A percentile compares a stretch with the other conserved stretches of the same genome.
phyloP scores from a whole-genome alignment of 2,888 invertebrate species.

The Crematogaster levior region DNA sequence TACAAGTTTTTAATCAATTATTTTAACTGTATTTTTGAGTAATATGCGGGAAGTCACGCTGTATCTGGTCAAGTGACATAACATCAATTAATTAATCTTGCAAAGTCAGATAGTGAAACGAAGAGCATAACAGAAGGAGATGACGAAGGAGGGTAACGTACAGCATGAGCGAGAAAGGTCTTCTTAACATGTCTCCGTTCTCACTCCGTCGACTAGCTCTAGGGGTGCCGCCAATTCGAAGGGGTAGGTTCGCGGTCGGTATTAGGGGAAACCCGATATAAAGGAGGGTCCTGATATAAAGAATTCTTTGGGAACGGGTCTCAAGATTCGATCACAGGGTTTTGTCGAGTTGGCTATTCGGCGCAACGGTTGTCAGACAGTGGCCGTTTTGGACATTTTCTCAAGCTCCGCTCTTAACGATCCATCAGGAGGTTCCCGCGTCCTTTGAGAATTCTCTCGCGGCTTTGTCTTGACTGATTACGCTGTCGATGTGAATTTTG shows the following conservation, averaged over 20 bases:
- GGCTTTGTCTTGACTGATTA: constrained; percentile 35
- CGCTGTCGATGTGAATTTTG: constrained; percentile 6
- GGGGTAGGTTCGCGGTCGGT: constrained; percentile 73
- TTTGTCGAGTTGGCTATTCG: constrained; percentile 71
- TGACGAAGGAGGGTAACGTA: constrained; percentile 13
- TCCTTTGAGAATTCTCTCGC: constrained; percentile 62
- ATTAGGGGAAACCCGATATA: constrained; percentile 76
- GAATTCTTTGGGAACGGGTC: constrained; percentile 84
- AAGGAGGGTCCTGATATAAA: constrained; percentile 79
- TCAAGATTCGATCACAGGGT: constrained; percentile 85
- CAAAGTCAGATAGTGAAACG: constrained; percentile 7
- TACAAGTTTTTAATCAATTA: background rate
- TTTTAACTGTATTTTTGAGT: background rate
- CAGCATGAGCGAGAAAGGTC: constrained; percentile 24
- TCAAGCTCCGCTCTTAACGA: constrained; percentile 64
- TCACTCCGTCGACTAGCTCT: constrained; percentile 67
- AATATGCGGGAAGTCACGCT: background rate
- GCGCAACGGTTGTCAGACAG: constrained; percentile 71
- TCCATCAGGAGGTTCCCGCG: constrained; percentile 55
- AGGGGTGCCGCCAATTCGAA: constrained; percentile 75
- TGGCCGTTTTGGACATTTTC: constrained; percentile 64
- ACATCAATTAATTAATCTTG: constrained; percentile 19
- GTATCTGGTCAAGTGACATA: constrained; percentile 4
- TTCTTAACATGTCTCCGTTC: constrained; percentile 60
- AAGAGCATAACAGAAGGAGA: background rate